phyloP scores from a whole-genome alignment of 2,888 invertebrate species.

The Halictus ligatus region DNA sequence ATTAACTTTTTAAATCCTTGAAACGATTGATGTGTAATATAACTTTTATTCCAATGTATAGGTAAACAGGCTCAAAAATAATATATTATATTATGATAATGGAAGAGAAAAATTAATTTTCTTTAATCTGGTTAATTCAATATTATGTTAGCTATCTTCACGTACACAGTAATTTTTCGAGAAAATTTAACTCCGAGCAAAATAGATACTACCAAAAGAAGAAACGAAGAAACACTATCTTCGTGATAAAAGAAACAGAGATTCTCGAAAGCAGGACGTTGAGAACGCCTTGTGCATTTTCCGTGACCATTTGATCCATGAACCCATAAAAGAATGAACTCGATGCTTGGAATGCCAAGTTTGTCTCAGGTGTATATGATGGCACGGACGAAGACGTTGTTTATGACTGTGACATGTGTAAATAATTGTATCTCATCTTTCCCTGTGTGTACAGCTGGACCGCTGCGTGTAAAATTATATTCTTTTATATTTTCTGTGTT shows the following conservation, averaged over 20 bases:
- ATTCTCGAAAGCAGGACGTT: neutral
- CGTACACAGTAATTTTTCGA: neutral
- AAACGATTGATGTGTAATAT: no score
- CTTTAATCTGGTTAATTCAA: neutral
- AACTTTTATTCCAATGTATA: no score
- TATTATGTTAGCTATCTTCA: neutral
- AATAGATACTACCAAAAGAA: neutral
- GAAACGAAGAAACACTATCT: neutral
- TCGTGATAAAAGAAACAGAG: neutral
- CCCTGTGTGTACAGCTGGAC: neutral
- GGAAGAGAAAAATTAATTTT: neutral
- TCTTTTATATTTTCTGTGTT: neutral
- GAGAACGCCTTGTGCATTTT: neutral
- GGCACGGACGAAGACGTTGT: neutral
- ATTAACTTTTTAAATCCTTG: no score
- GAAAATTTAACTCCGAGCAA: neutral
- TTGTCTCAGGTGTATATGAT: conserved; percentile 8
- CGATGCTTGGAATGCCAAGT: conserved; percentile 24
- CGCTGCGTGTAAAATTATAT: neutral
- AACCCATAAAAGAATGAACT: neutral
- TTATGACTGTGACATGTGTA: neutral
- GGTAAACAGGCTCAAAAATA: no score
- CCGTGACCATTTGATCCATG: conserved; percentile 2
- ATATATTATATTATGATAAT: neutral
- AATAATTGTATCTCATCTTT: neutral